Evolutionary conservation across 2,888 invertebrate genomes (phyloP), one percentile per base, ranked within the genome.

Genomic region (Andrena haemorrhoa): DNA sequence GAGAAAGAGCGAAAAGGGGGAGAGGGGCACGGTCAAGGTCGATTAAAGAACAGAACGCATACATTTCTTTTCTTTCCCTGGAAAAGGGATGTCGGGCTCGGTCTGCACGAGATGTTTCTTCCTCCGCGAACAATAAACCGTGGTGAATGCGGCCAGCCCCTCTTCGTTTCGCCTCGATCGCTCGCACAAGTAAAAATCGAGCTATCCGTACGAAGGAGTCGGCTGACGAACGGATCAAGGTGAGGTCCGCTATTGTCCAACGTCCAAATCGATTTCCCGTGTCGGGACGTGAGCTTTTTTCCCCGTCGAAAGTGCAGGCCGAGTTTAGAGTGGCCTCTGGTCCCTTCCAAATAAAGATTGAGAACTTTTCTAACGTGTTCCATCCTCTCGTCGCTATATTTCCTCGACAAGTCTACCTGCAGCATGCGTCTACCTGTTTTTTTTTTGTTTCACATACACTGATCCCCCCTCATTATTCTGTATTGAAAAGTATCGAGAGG

Each of bases 191-290:
- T 58, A 29, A 74, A 73, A 58, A 70, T 69, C 33, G 56, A 47
- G 73, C 51, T 69, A 49, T 29, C 58, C 51, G 74, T 51, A 58
- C 47, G 26, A 66, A 58, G 64, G 63, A 71, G 33, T 29, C 61
- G 68, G 33, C 69, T 60, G 26, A 58, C 47, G 49, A 70, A 66
- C 66, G 83, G 84, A 84, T 82, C 83, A 80, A 85, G 76, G 73
- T 26, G 75, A 84, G 41, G 79, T 75, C 73, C 72, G 61, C 71
- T 69, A 70, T 75, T 79, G 81, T 84, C 72, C 77, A 80, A 84
- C 77, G 78, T 68, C 63, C 61, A 77, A 74, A 72, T 81, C 79
- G 81, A 87, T 84, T 82, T 83, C 82, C 86, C 76, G 82, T 84
- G 85, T 83, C 88, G 77, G 82, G 74, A 79, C 79, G 73, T 79